Evolutionary conservation across 2,113 vertebrate species (phyloP).

Genomic region (Clarias macrocephalus): DNA sequence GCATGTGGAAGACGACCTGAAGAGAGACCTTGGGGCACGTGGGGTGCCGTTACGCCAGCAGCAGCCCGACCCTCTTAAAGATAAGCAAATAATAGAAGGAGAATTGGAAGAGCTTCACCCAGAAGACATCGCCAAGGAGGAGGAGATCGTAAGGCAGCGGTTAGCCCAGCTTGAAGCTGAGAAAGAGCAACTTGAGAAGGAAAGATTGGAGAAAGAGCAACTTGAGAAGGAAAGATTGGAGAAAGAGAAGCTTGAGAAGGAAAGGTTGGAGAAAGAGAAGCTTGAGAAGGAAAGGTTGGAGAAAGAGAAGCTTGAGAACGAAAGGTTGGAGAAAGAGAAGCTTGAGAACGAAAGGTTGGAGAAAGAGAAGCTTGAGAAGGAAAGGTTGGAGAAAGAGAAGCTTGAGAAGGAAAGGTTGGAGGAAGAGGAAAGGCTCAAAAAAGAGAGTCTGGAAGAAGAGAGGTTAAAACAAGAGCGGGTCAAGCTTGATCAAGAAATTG

Average conservation of each 20-base stretch:
- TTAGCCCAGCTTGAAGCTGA: conserved; percentile 44
- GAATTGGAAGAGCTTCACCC: conserved; percentile 32
- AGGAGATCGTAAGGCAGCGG: conserved; percentile 51
- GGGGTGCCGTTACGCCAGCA: conserved; percentile 32
- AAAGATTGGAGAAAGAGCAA: conserved; percentile 15
- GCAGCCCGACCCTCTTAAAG: conserved; percentile 12
- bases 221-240: background rate
- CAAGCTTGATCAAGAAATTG: conserved; percentile 51
- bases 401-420: conserved; percentile 51
- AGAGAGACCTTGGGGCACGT: conserved; percentile 23
- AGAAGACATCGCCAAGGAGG: conserved; percentile 21
- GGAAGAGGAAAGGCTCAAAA: conserved; percentile 5
- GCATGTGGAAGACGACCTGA: background rate
- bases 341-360: background rate
- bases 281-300: background rate
- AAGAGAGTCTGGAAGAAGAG: conserved; percentile 33
- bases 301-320: background rate
- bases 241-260: background rate
- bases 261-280: conserved; percentile 1
- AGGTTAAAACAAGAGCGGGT: conserved; percentile 44
- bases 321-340: background rate
- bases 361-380: background rate
- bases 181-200: conserved; percentile 50
- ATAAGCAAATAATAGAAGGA: background rate
- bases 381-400: conserved; percentile 41